Base-by-base conservation (phyloP, 2,797 vertebrate genomes). In the Acanthis flammea region DNA sequence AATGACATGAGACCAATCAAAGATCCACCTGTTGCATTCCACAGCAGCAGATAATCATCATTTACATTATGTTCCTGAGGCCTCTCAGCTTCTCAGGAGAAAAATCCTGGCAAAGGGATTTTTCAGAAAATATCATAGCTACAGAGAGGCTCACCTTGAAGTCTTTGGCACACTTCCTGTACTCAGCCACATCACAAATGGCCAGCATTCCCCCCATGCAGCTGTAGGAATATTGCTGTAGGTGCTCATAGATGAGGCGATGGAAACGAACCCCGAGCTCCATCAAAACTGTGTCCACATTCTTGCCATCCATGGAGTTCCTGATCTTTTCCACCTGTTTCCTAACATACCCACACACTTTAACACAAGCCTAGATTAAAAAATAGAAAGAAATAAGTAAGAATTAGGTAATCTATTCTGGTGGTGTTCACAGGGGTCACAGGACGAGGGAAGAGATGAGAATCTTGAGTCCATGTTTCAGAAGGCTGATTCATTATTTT, bases 121-220 rank as follows among this genome's bases (percentile, higher is more conserved):
- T 19, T 31, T 53, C 30, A 53, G 12, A 53, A 31, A 31, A 53
- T 31, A 53, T 31, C 51, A 31, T 13, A 13, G 30, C 30, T 31
- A 53, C 51, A 53, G 30, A 31, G 30, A 58, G 9, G 73, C 98
- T 97, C 97, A 99, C 99, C 98, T 98, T 99, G 97, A 99, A 99
- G 96, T 99, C 99, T 98, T 99, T 99, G 98, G 99, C 99, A 96
- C 98, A 98, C 96, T 99, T 99, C 92, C 99, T 98, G 92, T 99
- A 99, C 94, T 99, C 99, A 68, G 99, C 99, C 95, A 99, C 99
- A 5, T 99, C 99, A 96, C 99, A 99, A 97, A 99, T 99, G 95
- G 99, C 99, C 95, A 99, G 98, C 99, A 99, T 99, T 97, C 99
- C 99, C 89, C 99, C 99, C 99, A 99, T 99, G 73, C 99, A 99